These are phyloP conservation scores for Odobenus rosmarus DNA, from an alignment of 2,113 vertebrate species.

Conservation along the genomic window DNA sequence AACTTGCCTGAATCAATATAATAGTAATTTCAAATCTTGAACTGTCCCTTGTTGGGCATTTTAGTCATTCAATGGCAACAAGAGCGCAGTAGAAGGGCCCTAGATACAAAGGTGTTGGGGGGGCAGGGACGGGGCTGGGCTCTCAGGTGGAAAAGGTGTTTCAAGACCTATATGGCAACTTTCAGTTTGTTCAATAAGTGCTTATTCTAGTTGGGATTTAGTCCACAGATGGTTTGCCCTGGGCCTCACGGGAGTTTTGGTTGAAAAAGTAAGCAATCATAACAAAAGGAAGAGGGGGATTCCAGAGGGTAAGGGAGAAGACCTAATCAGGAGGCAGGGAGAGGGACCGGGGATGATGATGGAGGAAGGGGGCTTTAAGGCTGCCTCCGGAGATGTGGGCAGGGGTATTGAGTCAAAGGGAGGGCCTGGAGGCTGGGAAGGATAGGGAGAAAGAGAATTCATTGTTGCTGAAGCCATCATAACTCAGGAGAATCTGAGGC, in stretches of 20 bases:
- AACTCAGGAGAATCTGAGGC: background rate
- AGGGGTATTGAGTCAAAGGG: background rate
- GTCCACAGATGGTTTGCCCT: background rate
- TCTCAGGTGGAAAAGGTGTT: background rate
- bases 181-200: background rate
- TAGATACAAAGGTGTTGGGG: background rate
- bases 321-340: background rate
- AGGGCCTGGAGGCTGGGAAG: background rate
- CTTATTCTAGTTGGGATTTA: background rate
- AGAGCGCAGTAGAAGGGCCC: background rate
- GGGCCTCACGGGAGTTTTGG: background rate
- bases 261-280: background rate
- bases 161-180: background rate
- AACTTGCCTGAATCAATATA: slow-evolving; percentile 46
- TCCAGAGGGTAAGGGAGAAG: background rate
- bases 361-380: background rate
- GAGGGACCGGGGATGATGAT: background rate
- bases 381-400: background rate
- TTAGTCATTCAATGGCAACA: slow-evolving; percentile 17
- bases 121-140: background rate
- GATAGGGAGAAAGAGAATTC: background rate
- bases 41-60: slow-evolving; percentile 56
- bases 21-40: slow-evolving; percentile 50
- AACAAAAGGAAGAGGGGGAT: background rate
- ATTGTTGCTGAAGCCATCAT: background rate